Base-by-base conservation (phyloP, 2,888 invertebrate genomes). In the Osmoderma eremita region DNA sequence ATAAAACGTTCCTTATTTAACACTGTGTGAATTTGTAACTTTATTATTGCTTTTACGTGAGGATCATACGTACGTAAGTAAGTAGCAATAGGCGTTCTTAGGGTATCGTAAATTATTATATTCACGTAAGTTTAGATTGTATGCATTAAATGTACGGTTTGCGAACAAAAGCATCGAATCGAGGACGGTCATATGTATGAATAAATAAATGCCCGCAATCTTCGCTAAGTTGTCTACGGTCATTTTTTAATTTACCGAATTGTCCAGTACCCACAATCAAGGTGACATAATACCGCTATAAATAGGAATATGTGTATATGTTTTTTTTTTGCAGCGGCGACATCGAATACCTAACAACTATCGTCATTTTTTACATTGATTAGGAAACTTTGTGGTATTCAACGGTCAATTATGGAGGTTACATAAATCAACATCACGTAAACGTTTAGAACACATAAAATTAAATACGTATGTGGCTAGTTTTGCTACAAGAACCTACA, bases 241-340 rank as follows among this genome's bases (percentile, higher is more conserved):
- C 45, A 38, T 61, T 48, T 61, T 61, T 61, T 41, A 61, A 61
- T 61, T 61, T 36, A 30, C 24, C 15, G 58, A 61, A 61, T 61
- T 61, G 58, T 61, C 45, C 58, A 36, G 45, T 30, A 45, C 8
- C 24, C 58, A 30, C 58, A 61, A 61, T 61, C 22, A 58, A 61
- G 58, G 58, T 61, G 58, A 61, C 58, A 61, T 61, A 61, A 61
- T 22, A n/a, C 45, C n/a, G 30, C 58, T 61, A 61, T 61, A 61
- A 61, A 61, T 61, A 61, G 58, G 24, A 45, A 61, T 61, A 61
- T 61, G 24, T 61, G 58, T 61, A 30, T 30, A 30, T 30, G 30
- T 45, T 61, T 56, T 20, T 30, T n/a, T 45, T 30, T 30, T 30
- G 6, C 10, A 30, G 30, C 30, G 58, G 17, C 48, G 18, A 17